A percentile compares a stretch with the other conserved stretches of the same genome.
These are phyloP conservation scores for Trichogramma dendrolimi DNA, from an alignment of 2,888 invertebrate species.

Conservation along the genomic window DNA sequence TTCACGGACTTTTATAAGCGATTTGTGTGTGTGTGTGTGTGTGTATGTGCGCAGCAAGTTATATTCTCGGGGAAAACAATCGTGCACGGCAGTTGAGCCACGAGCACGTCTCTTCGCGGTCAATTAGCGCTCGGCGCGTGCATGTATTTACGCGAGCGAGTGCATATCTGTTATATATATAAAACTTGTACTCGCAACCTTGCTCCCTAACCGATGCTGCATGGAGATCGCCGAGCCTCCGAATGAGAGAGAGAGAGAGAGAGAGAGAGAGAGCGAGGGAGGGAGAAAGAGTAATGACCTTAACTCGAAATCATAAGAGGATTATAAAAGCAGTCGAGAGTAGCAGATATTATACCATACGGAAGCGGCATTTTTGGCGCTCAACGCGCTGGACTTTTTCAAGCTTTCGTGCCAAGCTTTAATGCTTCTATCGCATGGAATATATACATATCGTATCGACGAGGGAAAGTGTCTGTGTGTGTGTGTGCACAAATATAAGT, in stretches of 20 bases:
- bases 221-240: neutral
- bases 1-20: too few relatives aligned
- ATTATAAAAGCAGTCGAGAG: constrained; percentile 13
- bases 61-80: too few relatives aligned
- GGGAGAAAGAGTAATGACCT: constrained; percentile 30
- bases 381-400: neutral
- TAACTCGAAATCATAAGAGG: constrained; percentile 26
- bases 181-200: constrained; percentile 1
- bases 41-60: too few relatives aligned
- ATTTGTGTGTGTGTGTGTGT: too few relatives aligned
- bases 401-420: neutral
- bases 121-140: constrained; percentile 6
- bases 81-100: too few relatives aligned
- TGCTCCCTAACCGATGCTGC: too few relatives aligned
- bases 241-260: neutral
- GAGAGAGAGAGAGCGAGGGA: constrained; percentile 2
- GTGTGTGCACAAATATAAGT: too few relatives aligned
- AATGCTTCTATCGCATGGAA: neutral
- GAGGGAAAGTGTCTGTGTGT: constrained; percentile 15
- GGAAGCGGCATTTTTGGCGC: constrained; percentile 10
- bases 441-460: constrained; percentile 9
- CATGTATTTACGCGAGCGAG: neutral
- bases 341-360: constrained; percentile 17
- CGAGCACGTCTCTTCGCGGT: constrained; percentile 7
- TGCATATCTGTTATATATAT: neutral